Percentiles rank a stretch among this genome's conserved stretches.
Conservation (phyloP, 1,140 invertebrate species). For the Neodiprion lecontei region DNA sequence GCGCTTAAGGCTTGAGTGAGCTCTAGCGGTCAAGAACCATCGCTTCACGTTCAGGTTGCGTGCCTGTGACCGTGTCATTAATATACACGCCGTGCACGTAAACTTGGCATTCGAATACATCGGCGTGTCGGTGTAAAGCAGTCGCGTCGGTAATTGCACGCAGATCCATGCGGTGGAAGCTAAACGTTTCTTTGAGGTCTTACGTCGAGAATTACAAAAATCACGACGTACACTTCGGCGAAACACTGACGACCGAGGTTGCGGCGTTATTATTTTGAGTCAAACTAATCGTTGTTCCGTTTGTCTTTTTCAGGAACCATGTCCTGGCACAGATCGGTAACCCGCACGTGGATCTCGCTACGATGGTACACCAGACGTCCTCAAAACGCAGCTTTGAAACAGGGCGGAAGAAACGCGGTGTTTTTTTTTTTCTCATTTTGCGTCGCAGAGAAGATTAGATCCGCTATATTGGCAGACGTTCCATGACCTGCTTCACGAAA, state of each 20-base stretch:
- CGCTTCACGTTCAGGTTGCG: neutral
- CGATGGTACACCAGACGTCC: neutral
- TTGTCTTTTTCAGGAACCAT: no score
- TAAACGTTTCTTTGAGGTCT: no score
- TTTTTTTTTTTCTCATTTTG: neutral
- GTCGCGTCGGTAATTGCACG: no score
- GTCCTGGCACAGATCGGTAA: no score
- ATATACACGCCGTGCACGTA: neutral
- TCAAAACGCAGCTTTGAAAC: neutral
- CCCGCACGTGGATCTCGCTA: neutral
- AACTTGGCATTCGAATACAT: neutral
- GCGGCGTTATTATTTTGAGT: no score
- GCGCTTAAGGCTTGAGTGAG: neutral
- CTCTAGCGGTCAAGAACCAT: slow-evolving; percentile 1
- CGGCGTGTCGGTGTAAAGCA: neutral
- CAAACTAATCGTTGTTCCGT: no score
- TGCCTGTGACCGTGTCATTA: neutral
- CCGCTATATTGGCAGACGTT: neutral
- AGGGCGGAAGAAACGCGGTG: neutral
- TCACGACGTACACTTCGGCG: no score
- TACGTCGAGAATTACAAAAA: no score
- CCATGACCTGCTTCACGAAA: slow-evolving; percentile 1
- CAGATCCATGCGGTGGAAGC: no score
- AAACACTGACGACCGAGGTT: no score
- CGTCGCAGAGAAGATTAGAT: neutral